Percentiles rank a stretch among this genome's conserved stretches.
Evolutionary conservation across 2,797 vertebrate species (phyloP).

Genomic region (Myotis pilosus): DNA sequence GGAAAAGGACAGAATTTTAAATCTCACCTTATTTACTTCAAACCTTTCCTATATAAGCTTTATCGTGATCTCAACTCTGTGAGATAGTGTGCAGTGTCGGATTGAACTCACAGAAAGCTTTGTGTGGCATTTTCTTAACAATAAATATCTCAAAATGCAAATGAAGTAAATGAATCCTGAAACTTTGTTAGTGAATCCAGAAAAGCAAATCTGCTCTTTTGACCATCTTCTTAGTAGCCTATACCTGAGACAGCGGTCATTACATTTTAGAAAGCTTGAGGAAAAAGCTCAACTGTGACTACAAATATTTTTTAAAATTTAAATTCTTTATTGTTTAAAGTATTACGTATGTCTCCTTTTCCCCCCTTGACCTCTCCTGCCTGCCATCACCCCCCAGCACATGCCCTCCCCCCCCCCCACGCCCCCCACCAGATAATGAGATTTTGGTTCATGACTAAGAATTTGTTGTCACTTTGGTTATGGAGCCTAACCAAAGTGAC

Average conservation of each 20-base stretch:
- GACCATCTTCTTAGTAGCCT: neutral
- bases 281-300: neutral
- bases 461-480: neutral
- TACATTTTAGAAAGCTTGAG: neutral
- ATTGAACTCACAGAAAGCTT: neutral
- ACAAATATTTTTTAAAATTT: no score
- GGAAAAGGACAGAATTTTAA: neutral
- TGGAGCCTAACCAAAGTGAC: neutral
- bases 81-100: neutral
- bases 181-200: neutral
- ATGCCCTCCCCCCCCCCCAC: no score
- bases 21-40: neutral
- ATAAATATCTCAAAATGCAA: neutral
- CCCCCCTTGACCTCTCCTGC: no score
- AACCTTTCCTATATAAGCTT: neutral
- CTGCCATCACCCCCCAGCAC: no score
- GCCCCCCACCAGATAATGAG: neutral
- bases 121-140: neutral
- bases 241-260: neutral
- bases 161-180: neutral
- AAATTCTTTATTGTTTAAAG: no score
- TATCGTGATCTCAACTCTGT: neutral
- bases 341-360: no score
- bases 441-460: neutral
- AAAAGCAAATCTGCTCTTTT: neutral